A percentile compares a stretch with the other conserved stretches of the same genome.
Conservation (phyloP, 2,797 vertebrate genomes). For the Poeciliopsis paucimaculata region DNA sequence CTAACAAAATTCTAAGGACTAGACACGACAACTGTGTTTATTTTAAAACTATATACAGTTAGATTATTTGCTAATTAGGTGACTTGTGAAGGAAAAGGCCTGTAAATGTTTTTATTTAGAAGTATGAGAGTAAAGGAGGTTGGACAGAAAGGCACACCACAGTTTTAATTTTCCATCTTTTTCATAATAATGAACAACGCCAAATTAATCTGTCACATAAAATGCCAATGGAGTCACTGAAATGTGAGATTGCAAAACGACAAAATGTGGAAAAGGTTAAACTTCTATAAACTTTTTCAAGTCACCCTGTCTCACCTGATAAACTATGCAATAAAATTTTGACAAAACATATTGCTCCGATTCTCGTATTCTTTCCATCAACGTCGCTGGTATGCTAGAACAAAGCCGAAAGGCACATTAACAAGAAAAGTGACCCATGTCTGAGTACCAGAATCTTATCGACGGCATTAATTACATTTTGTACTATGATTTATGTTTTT, state of each 20-base stretch:
- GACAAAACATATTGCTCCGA: background rate
- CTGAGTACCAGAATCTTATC: slow-evolving; percentile 2
- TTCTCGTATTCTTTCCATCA: background rate
- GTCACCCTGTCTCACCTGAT: background rate
- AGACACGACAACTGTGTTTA: background rate
- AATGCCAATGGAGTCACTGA: background rate
- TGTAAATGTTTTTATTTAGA: background rate
- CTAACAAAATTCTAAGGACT: too few relatives aligned
- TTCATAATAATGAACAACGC: background rate
- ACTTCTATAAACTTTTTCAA: background rate
- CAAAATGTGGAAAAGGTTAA: background rate
- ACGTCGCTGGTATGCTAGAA: background rate
- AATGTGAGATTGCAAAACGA: background rate
- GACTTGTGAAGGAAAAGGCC: background rate
- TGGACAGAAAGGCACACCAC: background rate
- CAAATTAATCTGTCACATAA: background rate
- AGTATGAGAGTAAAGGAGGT: background rate
- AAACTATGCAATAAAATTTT: slow-evolving; percentile 2
- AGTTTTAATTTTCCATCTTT: background rate
- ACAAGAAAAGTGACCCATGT: slow-evolving; percentile 15
- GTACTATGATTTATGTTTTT: background rate
- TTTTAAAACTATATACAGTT: background rate
- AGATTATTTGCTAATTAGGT: background rate
- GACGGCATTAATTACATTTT: slow-evolving; percentile 13
- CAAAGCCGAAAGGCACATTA: slow-evolving; percentile 3